phyloP scores from a whole-genome alignment of 2,113 vertebrate genomes.

The Azemiops feae region DNA sequence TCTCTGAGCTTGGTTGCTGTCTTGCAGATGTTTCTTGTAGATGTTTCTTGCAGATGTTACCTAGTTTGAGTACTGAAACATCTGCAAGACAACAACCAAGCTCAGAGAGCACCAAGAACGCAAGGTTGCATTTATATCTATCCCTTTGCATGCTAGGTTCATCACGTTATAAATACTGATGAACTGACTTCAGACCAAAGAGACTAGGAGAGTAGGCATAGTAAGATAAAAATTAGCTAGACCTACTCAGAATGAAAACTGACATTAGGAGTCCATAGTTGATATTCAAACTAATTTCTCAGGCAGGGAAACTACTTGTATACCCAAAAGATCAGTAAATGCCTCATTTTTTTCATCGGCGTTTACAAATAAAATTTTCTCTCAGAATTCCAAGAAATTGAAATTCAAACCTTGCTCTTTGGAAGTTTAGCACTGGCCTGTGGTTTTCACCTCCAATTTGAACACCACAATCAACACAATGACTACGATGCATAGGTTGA shows the following conservation, averaged over 20 bases:
- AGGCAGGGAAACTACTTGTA: neutral
- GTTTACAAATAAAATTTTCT: neutral
- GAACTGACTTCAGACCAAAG: neutral
- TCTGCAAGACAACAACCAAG: neutral
- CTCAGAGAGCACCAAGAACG: neutral
- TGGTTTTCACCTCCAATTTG: constrained; percentile 72
- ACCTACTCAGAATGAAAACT: neutral
- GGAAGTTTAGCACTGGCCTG: constrained; percentile 47
- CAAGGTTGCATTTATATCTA: neutral
- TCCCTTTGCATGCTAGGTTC: neutral
- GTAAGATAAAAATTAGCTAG: neutral
- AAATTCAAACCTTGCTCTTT: accelerated
- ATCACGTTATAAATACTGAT: neutral
- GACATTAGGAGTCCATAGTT: neutral
- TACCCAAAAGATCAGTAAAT: neutral
- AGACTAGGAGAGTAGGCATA: neutral
- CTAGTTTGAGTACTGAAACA: neutral
- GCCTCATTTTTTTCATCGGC: neutral
- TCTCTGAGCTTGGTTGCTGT: no score
- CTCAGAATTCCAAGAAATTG: neutral
- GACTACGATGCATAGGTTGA: constrained; percentile 67
- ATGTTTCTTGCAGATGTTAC: neutral
- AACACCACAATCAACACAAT: constrained; percentile 74
- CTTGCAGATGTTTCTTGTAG: no score
- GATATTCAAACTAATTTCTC: neutral